A percentile compares a stretch with the other conserved stretches of the same genome.
Evolutionary conservation across 2,888 invertebrate genomes (phyloP).

Genomic region (Drosophila algonquin): DNA sequence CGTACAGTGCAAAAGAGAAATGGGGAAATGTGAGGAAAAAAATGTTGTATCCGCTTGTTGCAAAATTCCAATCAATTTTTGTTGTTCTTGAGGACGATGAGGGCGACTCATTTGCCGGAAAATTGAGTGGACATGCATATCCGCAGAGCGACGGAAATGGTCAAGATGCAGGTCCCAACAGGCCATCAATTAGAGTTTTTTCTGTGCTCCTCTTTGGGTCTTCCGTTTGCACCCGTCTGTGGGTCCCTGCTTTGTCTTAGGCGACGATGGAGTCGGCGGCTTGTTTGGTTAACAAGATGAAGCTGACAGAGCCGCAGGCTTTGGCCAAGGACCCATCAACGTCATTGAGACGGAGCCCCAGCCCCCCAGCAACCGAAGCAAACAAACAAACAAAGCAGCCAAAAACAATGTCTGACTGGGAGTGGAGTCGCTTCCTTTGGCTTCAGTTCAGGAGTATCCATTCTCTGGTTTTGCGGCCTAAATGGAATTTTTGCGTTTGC

Average conservation of each 20-base stretch:
- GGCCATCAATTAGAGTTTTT: constrained; percentile 65
- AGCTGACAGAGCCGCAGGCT: constrained; percentile 72
- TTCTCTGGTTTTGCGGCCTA: constrained; percentile 68
- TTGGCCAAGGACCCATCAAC: constrained; percentile 60
- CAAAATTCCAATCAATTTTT: constrained; percentile 81
- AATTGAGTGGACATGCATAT: constrained; percentile 80
- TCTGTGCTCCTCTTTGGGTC: constrained; percentile 19
- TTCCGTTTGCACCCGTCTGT: neutral
- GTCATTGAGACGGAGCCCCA: constrained; percentile 66
- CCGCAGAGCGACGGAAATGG: constrained; percentile 71
- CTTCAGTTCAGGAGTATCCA: constrained; percentile 18
- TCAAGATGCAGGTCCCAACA: constrained; percentile 67
- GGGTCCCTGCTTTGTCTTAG: constrained; percentile 74
- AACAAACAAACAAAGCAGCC: constrained; percentile 36
- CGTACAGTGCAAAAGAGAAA: constrained; percentile 49
- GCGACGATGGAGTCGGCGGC: constrained; percentile 55
- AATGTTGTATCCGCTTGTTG: constrained; percentile 61
- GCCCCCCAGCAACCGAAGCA: constrained; percentile 38
- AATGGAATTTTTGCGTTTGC: constrained; percentile 67
- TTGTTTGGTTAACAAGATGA: constrained; percentile 82
- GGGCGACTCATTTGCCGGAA: constrained; percentile 74
- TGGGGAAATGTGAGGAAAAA: constrained; percentile 41
- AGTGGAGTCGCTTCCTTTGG: constrained; percentile 31
- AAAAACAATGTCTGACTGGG: constrained; percentile 45
- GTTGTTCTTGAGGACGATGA: constrained; percentile 45